Conservation (phyloP, 2,797 vertebrate genomes). For the Gephyroberyx darwinii region DNA sequence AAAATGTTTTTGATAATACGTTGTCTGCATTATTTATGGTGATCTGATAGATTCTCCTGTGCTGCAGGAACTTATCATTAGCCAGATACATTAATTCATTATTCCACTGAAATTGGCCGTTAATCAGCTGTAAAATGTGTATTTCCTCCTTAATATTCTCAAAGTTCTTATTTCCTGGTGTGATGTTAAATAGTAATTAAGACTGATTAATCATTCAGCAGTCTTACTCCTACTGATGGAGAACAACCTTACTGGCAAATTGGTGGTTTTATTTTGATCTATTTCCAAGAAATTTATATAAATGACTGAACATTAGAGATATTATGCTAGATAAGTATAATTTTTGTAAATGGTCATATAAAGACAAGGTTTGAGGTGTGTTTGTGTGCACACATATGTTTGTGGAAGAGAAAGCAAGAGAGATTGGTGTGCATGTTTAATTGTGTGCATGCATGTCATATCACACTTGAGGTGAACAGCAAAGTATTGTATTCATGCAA, state of each 20-base stretch:
- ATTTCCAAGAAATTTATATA: neutral
- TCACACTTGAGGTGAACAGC: no score
- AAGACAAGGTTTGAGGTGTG: neutral
- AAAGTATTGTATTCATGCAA: neutral
- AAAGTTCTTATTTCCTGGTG: slow-evolving; percentile 51
- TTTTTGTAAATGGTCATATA: neutral
- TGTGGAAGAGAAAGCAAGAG: no score
- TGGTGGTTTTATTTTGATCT: slow-evolving; percentile 5
- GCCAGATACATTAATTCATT: slow-evolving; percentile 63
- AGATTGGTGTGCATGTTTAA: no score
- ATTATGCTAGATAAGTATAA: neutral
- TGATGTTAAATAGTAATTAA: slow-evolving; percentile 61
- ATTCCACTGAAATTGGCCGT: slow-evolving; percentile 58
- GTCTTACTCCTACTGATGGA: slow-evolving; percentile 7
- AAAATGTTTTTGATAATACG: slow-evolving; percentile 75
- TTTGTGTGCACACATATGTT: neutral
- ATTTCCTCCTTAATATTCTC: slow-evolving; percentile 43
- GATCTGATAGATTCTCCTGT: slow-evolving; percentile 64
- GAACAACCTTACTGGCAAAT: neutral
- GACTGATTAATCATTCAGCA: slow-evolving; percentile 53
- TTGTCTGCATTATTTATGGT: slow-evolving; percentile 76
- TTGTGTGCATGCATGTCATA: neutral
- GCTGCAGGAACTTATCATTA: slow-evolving; percentile 69
- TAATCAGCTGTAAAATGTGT: slow-evolving; percentile 58
- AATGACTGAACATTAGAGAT: neutral